Base-by-base conservation (phyloP, 1,140 invertebrate species). In the Pseudoatta argentina region DNA sequence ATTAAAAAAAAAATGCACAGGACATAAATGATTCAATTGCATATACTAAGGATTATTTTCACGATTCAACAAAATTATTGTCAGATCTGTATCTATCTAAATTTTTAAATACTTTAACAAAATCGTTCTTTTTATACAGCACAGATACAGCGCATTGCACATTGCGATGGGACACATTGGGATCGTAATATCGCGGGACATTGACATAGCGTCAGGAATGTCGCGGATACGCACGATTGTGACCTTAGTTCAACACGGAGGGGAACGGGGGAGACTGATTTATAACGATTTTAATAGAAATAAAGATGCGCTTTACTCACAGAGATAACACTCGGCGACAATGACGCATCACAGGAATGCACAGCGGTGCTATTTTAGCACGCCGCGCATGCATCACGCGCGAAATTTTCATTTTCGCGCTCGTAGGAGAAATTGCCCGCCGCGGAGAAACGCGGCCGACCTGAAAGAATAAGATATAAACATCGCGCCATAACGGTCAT, bases 261-360 rank as follows among this genome's bases (percentile, higher is more conserved):
- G 14, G 6, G 21, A 10, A 14, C 12, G 39, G 14, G 83, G 72
- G 86, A 86, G 90, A 92, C 90, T 94, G 94, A 94, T 94, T 94
- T 94, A 94, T 91, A 90, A 92, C 87, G 88, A 93, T 92, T 93
- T 93, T 92, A 92, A 92, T 93, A 88, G 88, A 93, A 94, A 93
- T 93, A 92, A 92, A 93, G 88, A 79, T 91, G 87, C 72, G 71
- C 87, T 55, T 55, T 21, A 85, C 78, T 88, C 88, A 88, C 85
- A 87, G 21, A 69, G 66, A 55, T 92, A 93, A 92, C 86, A 88
- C 87, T 69, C 76, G 88, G 88, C 86, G 92, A 94, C 93, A 93
- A 93, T 93, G 93, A 94, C 91, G 90, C 92, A 94, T 88, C 91
- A 89, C 88, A 86, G 83, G 92, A 93, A 93, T 92, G 89, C 88